Evolutionary conservation across 2,113 vertebrate genomes (phyloP), one percentile per base, ranked within the genome.

Genomic region (Physeter macrocephalus): DNA sequence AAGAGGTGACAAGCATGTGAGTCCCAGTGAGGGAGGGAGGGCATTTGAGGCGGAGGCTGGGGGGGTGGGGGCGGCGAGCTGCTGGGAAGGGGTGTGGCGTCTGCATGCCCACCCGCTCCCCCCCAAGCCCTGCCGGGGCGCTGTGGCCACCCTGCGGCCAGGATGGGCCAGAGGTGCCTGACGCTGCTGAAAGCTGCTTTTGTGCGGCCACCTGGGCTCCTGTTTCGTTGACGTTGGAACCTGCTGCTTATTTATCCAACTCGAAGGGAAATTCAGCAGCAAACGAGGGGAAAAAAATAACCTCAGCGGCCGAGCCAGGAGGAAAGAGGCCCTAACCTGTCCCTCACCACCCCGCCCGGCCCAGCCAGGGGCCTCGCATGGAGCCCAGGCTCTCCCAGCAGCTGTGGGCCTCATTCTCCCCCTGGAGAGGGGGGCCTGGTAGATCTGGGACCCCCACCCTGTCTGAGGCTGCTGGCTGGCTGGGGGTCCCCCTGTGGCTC

Each of bases 181-280:
- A 91, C 3, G 3, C 59, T 41, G 92, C 97, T 98, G 95, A 98
- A 98, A 98, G 98, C 97, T 1, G 95, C 98, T 97, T 98, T 98
- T 98, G 98, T 98, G 86, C 74, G 2, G 92, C 93, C 8, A 61
- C 61, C 62, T 6, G 11, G 88, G 97, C 98, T 98, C 96, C 97
- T 96, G 95, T 98, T 98, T 97, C 98, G 84, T 97, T 98, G 97
- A 97, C 83, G 97, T 98, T 98, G 98, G 97, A 98, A 94, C 90
- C 95, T 92, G 95, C 94, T 84, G 96, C 95, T 97, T 98, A 97
- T 98, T 98, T 97, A 97, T 96, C 96, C 97, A 98, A 93, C 94
- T 75, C 71, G 41, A 94, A 97, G 97, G 97, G 98, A 98, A 98
- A 97, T 95, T 97, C 97, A 94, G 97, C 97, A 86, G 94, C 71